A percentile compares a stretch with the other conserved stretches of the same genome.
Conservation (phyloP, 1,140 invertebrate genomes). For the Danaus plexippus region DNA sequence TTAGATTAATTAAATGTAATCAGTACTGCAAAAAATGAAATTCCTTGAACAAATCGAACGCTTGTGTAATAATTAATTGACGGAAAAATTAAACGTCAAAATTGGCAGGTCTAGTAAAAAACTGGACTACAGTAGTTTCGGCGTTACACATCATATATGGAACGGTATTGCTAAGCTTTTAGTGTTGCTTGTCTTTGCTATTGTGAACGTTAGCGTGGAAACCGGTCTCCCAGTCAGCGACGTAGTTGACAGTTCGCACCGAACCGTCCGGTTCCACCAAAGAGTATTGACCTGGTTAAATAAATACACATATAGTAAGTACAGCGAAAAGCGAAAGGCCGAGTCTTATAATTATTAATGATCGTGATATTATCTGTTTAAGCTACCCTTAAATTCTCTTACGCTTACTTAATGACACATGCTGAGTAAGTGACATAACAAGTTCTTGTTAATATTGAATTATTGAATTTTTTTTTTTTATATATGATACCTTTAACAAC, state of each 20-base stretch:
- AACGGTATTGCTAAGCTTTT: constrained; percentile 15
- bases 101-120: constrained; percentile 9
- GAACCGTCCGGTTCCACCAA: constrained; percentile 85
- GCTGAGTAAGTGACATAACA: too few relatives aligned
- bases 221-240: constrained; percentile 83
- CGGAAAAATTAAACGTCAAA: constrained; percentile 5
- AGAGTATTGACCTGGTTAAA: constrained; percentile 78
- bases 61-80: constrained; percentile 4
- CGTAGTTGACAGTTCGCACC: constrained; percentile 82
- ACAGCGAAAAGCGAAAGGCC: constrained; percentile 14
- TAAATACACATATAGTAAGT: constrained; percentile 20
- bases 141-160: constrained; percentile 11
- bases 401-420: too few relatives aligned
- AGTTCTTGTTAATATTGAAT: too few relatives aligned
- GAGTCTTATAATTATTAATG: constrained; percentile 12
- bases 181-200: constrained; percentile 72
- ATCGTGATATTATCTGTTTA: constrained; percentile 4
- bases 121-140: constrained; percentile 5
- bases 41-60: too few relatives aligned
- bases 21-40: too few relatives aligned
- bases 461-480: too few relatives aligned
- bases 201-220: constrained; percentile 84
- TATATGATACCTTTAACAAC: constrained; percentile 70
- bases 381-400: background rate
- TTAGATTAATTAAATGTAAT: too few relatives aligned